phyloP scores from a whole-genome alignment of 2,797 vertebrate genomes.

The Pipistrellus nathusii region DNA sequence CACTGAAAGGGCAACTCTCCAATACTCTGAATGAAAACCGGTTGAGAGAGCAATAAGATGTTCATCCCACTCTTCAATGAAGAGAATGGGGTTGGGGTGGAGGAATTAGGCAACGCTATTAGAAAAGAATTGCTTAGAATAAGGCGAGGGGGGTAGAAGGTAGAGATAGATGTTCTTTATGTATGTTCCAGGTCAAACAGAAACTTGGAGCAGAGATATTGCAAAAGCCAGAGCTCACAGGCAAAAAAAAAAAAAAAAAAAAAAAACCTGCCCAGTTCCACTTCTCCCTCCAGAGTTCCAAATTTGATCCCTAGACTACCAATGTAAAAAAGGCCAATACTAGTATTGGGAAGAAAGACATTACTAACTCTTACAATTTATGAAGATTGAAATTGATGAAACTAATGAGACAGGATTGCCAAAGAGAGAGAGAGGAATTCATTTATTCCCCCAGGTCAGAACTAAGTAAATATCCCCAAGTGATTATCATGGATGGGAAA shows the following conservation, averaged over 20 bases:
- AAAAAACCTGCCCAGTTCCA: not conserved
- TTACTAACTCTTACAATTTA: not conserved
- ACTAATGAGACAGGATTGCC: not conserved
- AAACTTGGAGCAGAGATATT: not conserved
- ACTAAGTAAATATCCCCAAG: constrained; percentile 26
- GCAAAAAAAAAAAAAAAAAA: not conserved
- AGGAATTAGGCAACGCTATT: not conserved
- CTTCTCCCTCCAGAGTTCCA: not conserved
- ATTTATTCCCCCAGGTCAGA: constrained; percentile 26
- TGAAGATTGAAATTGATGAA: not conserved
- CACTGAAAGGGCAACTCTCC: not conserved
- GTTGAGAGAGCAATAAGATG: not conserved
- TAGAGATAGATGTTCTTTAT: not conserved
- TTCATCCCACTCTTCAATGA: not conserved
- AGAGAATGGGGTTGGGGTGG: not conserved
- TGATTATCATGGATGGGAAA: not conserved
- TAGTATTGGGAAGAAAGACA: not conserved
- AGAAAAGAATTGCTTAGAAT: not conserved
- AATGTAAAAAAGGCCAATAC: not conserved
- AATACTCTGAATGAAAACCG: not conserved
- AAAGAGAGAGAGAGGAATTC: constrained; percentile 15
- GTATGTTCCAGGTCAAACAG: not conserved
- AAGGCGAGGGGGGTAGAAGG: not conserved
- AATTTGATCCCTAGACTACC: not conserved
- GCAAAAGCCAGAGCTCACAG: not conserved